Conservation (phyloP, 2,113 vertebrate species). For the Sarotherodon lohbergeri region DNA sequence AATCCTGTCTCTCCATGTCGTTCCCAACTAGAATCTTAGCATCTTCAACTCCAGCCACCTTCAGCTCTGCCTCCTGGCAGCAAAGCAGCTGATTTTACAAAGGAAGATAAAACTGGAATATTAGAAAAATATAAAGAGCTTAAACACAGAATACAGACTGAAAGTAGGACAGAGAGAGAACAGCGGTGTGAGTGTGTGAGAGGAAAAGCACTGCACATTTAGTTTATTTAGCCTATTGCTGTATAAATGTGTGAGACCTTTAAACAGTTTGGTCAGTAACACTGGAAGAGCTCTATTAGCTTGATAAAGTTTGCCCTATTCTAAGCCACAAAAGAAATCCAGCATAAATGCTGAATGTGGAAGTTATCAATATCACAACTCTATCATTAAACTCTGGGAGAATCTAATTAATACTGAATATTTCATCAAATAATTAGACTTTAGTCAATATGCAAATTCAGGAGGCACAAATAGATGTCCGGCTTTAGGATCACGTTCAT, state of each 20-base stretch:
- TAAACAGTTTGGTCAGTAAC: background rate
- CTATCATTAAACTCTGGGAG: rapidly evolving
- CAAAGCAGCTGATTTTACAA: background rate
- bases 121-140: background rate
- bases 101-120: background rate
- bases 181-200: background rate
- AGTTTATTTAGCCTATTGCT: background rate
- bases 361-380: background rate
- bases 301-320: rapidly evolving
- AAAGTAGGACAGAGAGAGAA: background rate
- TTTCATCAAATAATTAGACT: background rate
- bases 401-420: background rate
- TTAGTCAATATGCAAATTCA: background rate
- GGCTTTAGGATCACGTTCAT: rapidly evolving
- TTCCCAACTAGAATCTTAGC: background rate
- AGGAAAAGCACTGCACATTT: background rate
- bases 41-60: background rate
- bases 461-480: rapidly evolving
- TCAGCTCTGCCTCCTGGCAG: background rate
- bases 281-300: background rate
- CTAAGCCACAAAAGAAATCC: background rate
- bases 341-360: background rate
- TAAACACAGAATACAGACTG: background rate
- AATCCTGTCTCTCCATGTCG: background rate
- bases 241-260: background rate